Evolutionary conservation across 2,888 invertebrate species (phyloP).

Genomic region (Rhamnusium bicolor): DNA sequence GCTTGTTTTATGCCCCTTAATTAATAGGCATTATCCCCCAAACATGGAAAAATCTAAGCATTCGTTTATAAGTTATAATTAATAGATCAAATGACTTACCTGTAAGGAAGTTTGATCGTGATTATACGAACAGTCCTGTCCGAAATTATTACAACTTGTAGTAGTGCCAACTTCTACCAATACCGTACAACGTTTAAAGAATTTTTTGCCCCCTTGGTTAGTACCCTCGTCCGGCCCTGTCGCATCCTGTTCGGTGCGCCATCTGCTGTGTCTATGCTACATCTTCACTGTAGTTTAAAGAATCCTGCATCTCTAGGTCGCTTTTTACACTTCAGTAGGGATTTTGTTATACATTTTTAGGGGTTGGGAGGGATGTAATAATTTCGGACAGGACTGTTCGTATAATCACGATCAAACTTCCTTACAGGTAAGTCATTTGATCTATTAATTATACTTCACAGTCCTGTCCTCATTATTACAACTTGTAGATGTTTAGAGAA

Average conservation of each 20-base stretch:
- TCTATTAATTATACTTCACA: not conserved
- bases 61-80: no score
- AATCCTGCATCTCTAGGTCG: not conserved
- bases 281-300: not conserved
- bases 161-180: not conserved
- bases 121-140: not conserved
- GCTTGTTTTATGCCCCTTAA: no score
- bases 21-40: no score
- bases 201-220: not conserved
- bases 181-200: not conserved
- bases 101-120: not conserved
- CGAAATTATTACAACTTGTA: not conserved
- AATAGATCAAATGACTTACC: not conserved
- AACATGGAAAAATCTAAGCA: no score
- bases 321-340: no score
- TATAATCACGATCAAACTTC: not conserved
- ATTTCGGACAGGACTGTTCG: not conserved
- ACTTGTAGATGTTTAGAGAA: slow-evolving; percentile 1
- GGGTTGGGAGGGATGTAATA: not conserved
- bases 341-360: no score
- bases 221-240: not conserved
- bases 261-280: not conserved
- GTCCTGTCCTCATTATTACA: not conserved
- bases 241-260: no score
- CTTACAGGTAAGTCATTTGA: not conserved